These are phyloP conservation scores for Hipparchia semele DNA, from an alignment of 2,888 invertebrate genomes.

Conservation along the genomic window DNA sequence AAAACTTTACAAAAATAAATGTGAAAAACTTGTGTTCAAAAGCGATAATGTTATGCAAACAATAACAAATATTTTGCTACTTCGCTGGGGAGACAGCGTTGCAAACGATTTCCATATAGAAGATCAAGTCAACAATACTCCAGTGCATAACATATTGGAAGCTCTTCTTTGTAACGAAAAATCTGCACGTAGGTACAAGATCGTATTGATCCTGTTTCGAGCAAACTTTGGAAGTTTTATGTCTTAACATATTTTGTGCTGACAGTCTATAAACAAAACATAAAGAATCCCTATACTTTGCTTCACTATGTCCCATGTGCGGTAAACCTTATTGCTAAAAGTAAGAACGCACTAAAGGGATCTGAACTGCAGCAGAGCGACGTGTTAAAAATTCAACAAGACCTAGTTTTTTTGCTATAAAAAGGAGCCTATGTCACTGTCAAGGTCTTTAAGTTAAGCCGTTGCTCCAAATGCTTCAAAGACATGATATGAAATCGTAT, in stretches of 20 bases:
- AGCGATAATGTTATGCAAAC: constrained; percentile 1
- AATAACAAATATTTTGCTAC: constrained; percentile 12
- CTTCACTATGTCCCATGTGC: no score
- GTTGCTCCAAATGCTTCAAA: no score
- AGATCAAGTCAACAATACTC: constrained; percentile 43
- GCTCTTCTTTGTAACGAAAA: constrained; percentile 37
- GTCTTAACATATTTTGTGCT: constrained; percentile 1
- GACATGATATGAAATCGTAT: no score
- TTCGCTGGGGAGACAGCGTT: constrained; percentile 16
- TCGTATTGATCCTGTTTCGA: constrained; percentile 47
- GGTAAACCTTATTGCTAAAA: no score
- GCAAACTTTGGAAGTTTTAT: constrained; percentile 49
- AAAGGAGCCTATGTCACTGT: no score
- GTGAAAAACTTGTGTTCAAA: background rate
- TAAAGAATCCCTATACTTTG: no score
- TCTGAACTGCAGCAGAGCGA: no score
- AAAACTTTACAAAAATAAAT: background rate
- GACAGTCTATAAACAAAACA: background rate
- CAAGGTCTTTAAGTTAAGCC: no score
- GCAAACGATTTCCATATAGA: constrained; percentile 43
- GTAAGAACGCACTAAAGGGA: no score
- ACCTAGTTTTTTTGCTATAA: no score
- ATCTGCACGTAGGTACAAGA: constrained; percentile 34
- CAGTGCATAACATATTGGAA: constrained; percentile 29
- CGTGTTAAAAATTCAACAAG: no score